phyloP scores from a whole-genome alignment of 2,797 vertebrate genomes.

The Chanos chanos region DNA sequence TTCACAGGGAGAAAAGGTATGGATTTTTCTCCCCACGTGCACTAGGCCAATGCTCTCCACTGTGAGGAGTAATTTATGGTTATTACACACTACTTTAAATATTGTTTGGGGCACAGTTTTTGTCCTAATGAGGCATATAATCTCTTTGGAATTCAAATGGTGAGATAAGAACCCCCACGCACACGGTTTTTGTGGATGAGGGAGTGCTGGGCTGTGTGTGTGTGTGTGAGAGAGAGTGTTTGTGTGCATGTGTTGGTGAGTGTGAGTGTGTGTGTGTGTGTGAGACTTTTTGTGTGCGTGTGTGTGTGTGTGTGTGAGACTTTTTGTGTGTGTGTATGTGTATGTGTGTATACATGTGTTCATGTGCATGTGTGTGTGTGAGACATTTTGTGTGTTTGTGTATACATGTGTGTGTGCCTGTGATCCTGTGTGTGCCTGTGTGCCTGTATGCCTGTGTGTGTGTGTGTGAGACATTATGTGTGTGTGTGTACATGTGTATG shows the following conservation, averaged over 20 bases:
- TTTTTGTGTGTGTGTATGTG: constrained; percentile 49
- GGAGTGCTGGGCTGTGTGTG: not conserved
- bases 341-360: not conserved
- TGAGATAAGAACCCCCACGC: constrained; percentile 56
- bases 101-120: constrained; percentile 71
- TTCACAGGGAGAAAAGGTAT: constrained; percentile 53
- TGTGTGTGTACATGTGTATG: too few relatives aligned
- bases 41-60: constrained; percentile 56
- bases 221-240: too few relatives aligned
- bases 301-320: constrained; percentile 58
- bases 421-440: not conserved
- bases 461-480: too few relatives aligned
- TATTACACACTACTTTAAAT: constrained; percentile 66
- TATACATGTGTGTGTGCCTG: not conserved
- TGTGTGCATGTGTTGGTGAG: too few relatives aligned
- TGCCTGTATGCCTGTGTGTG: too few relatives aligned
- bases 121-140: constrained; percentile 75
- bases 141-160: constrained; percentile 73
- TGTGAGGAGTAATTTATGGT: constrained; percentile 70
- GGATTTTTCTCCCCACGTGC: constrained; percentile 58
- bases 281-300: too few relatives aligned
- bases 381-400: not conserved
- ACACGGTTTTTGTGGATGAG: not conserved
- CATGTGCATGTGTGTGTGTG: constrained; percentile 34
- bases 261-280: not conserved